A percentile compares a stretch with the other conserved stretches of the same genome.
phyloP scores from a whole-genome alignment of 2,888 invertebrate genomes.

The Hirtodrosophila confusa region DNA sequence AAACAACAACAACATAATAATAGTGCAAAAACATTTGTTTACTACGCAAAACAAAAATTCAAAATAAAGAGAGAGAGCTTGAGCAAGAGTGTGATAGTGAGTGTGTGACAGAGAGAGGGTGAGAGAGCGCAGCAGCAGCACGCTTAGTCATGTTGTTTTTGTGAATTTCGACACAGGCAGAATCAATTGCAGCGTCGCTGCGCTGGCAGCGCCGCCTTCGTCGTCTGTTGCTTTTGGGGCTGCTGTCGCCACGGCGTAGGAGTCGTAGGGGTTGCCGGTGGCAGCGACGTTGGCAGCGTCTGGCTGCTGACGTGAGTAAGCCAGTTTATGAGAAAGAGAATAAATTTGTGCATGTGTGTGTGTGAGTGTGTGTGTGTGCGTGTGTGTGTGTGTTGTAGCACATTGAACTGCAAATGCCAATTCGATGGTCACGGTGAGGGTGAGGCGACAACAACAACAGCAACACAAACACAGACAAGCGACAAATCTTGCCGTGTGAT shows the following conservation, averaged over 20 bases:
- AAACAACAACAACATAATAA: conserved; percentile 3
- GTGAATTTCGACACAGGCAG: conserved; percentile 65
- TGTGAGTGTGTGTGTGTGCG: conserved; percentile 25
- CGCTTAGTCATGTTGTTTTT: conserved; percentile 75
- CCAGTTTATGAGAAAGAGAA: conserved; percentile 52
- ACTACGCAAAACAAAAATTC: conserved; percentile 61
- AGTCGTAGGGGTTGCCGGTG: conserved; percentile 71
- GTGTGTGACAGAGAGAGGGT: conserved; percentile 14
- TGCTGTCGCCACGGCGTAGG: conserved; percentile 44
- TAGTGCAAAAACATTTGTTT: conserved; percentile 36
- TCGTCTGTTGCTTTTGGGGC: conserved; percentile 38
- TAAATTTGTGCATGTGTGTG: conserved; percentile 28
- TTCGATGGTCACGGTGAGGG: conserved; percentile 76
- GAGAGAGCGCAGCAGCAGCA: conserved; percentile 41
- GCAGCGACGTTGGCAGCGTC: conserved; percentile 63
- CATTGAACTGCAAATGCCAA: conserved; percentile 78
- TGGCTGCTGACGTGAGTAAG: conserved; percentile 66
- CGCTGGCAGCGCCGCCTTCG: conserved; percentile 16
- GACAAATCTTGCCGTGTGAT: conserved; percentile 58
- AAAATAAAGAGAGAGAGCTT: conserved; percentile 17
- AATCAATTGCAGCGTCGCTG: conserved; percentile 17
- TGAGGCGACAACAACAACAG: conserved; percentile 44
- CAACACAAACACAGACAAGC: conserved; percentile 21
- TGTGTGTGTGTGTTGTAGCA: conserved; percentile 55
- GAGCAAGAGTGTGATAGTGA: conserved; percentile 12